These are phyloP conservation scores for Chrysotoxum bicinctum DNA, from an alignment of 2,888 invertebrate species.

Conservation along the genomic window DNA sequence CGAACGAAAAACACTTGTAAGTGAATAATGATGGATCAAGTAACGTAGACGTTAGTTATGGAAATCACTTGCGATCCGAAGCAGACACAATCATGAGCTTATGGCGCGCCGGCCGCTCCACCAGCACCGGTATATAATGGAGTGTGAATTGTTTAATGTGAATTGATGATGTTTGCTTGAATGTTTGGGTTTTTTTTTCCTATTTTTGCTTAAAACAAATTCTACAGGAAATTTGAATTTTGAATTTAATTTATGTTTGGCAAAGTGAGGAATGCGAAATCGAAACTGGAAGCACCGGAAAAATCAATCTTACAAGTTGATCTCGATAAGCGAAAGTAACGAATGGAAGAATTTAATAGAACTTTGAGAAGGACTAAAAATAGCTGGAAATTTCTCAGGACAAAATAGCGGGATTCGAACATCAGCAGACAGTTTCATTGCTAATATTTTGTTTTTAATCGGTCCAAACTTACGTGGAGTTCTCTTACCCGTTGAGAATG, in stretches of 20 bases:
- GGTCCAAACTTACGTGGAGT: too few species aligned
- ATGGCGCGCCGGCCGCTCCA: not conserved
- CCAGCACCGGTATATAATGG: not conserved
- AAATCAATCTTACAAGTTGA: not conserved
- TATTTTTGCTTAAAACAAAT: not conserved
- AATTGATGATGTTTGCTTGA: conserved; percentile 41
- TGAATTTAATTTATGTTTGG: not conserved
- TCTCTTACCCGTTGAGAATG: too few species aligned
- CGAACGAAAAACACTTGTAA: conserved; percentile 49
- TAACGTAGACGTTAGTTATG: conserved; percentile 22
- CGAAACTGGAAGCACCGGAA: not conserved
- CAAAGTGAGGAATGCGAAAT: not conserved
- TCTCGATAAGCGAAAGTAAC: not conserved
- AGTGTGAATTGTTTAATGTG: conserved; percentile 45
- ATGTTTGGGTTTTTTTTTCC: not conserved
- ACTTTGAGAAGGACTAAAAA: not conserved
- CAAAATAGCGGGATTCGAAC: not conserved
- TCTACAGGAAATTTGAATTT: conserved; percentile 35
- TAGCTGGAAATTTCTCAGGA: not conserved
- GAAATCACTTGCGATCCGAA: conserved; percentile 25
- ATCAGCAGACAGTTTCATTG: too few species aligned
- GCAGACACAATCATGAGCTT: not conserved
- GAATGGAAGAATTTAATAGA: not conserved
- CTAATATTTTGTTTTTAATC: too few species aligned
- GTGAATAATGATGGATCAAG: conserved; percentile 65